Evolutionary conservation across 2,797 vertebrate genomes (phyloP).

Genomic region (Eidolon dupreanum): DNA sequence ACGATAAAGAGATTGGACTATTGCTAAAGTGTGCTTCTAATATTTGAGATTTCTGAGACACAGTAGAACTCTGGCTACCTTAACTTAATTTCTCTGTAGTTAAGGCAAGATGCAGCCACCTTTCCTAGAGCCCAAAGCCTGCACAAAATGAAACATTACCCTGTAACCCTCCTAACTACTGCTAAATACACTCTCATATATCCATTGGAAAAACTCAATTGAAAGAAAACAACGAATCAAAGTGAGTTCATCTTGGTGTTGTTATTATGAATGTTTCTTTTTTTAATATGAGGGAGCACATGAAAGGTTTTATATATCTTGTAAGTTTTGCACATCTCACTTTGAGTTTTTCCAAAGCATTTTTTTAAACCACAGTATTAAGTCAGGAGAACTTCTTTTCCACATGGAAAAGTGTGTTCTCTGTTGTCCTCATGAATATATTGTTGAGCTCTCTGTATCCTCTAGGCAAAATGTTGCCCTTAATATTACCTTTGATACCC

Average conservation of each 20-base stretch:
- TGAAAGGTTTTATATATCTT: slow-evolving; percentile 11
- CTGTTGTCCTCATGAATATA: background rate
- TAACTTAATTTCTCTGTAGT: slow-evolving; percentile 32
- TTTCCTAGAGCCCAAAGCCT: background rate
- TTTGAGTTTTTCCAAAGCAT: background rate
- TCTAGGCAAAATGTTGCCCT: slow-evolving; percentile 56
- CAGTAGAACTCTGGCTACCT: background rate
- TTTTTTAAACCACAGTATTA: slow-evolving; percentile 7
- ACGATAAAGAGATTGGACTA: background rate
- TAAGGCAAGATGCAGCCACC: slow-evolving; percentile 17
- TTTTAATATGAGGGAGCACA: background rate
- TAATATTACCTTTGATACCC: slow-evolving; percentile 50
- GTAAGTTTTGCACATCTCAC: slow-evolving; percentile 3
- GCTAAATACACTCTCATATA: background rate
- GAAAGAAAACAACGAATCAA: slow-evolving; percentile 50
- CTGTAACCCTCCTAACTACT: background rate
- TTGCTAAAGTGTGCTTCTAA: slow-evolving; percentile 15
- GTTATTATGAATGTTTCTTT: background rate
- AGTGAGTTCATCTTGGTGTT: background rate
- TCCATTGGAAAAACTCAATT: background rate
- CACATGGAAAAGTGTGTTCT: slow-evolving; percentile 2
- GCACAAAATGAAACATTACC: background rate
- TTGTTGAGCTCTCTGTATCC: slow-evolving; percentile 22
- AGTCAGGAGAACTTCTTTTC: slow-evolving; percentile 27
- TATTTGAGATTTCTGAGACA: slow-evolving; percentile 44